A percentile compares a stretch with the other conserved stretches of the same genome.
phyloP scores from a whole-genome alignment of 2,113 vertebrate genomes.

The Pelusios castaneus region DNA sequence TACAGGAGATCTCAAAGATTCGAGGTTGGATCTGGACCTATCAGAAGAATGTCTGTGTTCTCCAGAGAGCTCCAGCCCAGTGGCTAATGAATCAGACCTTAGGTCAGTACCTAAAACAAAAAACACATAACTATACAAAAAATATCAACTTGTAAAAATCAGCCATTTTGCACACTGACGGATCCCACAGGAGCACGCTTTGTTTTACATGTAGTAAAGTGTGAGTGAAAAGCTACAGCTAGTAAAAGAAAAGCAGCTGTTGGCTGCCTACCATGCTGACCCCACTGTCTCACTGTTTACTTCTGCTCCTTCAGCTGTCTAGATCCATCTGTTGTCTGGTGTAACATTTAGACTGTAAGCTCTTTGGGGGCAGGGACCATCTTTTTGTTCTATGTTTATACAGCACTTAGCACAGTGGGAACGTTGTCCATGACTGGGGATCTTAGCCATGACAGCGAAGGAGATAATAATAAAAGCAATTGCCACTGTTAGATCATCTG shows the following conservation, averaged over 20 bases:
- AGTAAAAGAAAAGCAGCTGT: background rate
- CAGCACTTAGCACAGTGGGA: too few relatives aligned
- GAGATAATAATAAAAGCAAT: background rate
- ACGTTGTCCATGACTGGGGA: background rate
- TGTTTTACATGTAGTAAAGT: background rate
- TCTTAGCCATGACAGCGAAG: background rate
- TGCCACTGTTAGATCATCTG: background rate
- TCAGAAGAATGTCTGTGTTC: conserved; percentile 81
- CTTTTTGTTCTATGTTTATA: background rate
- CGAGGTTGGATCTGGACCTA: conserved; percentile 86
- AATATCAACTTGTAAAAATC: background rate
- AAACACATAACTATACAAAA: conserved; percentile 16
- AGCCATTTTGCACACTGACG: background rate
- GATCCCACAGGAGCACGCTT: background rate
- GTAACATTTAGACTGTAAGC: background rate
- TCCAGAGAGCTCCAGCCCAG: conserved; percentile 83
- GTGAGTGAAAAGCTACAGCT: background rate
- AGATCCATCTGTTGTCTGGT: background rate
- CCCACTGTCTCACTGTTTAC: background rate
- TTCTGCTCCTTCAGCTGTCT: background rate
- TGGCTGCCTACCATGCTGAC: background rate
- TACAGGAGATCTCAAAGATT: conserved; percentile 83
- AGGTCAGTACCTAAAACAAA: conserved; percentile 79
- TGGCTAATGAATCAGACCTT: conserved; percentile 83
- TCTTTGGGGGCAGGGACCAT: background rate